A percentile compares a stretch with the other conserved stretches of the same genome.
These are phyloP conservation scores for Mylabris phalerata DNA, from an alignment of 1,140 invertebrate species.

Conservation along the genomic window DNA sequence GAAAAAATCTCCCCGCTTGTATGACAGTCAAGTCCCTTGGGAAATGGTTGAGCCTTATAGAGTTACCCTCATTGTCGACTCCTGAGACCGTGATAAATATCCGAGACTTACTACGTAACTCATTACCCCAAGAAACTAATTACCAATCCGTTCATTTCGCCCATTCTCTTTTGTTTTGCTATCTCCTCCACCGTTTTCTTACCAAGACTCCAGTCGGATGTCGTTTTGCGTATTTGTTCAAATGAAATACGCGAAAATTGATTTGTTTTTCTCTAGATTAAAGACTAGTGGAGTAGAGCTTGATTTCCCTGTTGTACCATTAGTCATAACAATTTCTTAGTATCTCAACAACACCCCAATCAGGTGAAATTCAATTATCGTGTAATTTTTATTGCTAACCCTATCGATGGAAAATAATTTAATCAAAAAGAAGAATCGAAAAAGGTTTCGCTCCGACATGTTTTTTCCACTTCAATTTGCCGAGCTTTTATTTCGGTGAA, in stretches of 20 bases:
- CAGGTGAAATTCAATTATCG: no score
- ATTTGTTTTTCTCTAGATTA: constrained; percentile 14
- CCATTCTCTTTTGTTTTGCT: constrained; percentile 2
- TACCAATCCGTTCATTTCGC: constrained; percentile 17
- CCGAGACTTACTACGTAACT: constrained; percentile 25
- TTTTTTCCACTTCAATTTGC: no score
- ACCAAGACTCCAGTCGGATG: no score
- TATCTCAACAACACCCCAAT: neutral
- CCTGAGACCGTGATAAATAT: constrained; percentile 28
- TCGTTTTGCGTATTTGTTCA: constrained; percentile 1
- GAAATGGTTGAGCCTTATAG: constrained; percentile 18
- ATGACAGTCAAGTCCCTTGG: neutral
- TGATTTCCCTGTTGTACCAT: constrained; percentile 16
- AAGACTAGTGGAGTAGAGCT: constrained; percentile 1
- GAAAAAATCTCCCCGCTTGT: no score
- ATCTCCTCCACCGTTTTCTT: no score
- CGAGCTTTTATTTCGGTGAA: no score
- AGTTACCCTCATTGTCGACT: constrained; percentile 28
- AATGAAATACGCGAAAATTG: constrained; percentile 18
- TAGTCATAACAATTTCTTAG: constrained; percentile 12
- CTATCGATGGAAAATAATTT: no score
- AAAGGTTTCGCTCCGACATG: no score
- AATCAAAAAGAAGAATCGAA: no score
- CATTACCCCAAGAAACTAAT: constrained; percentile 25
- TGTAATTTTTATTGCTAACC: no score